Conservation (phyloP, 1,140 invertebrate species). For the Sminthurinus signatus region DNA sequence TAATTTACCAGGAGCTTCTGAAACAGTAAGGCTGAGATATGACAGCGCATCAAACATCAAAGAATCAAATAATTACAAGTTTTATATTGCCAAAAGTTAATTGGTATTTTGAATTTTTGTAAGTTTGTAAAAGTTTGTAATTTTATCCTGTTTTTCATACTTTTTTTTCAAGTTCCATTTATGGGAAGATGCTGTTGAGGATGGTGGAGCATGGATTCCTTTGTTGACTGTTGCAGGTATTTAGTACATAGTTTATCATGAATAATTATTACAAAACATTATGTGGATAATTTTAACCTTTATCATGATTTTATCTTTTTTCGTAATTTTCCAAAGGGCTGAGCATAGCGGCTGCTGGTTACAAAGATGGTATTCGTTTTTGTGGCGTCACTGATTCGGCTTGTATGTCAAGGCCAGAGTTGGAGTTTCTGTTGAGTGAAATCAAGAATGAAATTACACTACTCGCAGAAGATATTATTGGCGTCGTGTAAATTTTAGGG, state of each 20-base stretch:
- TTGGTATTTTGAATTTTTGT: too few relatives aligned
- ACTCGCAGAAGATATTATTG: neutral
- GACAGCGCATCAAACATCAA: too few relatives aligned
- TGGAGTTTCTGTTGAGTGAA: slow-evolving; percentile 25
- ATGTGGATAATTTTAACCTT: too few relatives aligned
- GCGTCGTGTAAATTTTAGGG: too few relatives aligned
- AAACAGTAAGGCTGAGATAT: too few relatives aligned
- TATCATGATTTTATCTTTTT: slow-evolving; percentile 9
- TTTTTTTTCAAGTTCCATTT: too few relatives aligned
- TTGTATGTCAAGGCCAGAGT: slow-evolving; percentile 28
- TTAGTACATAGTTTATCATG: too few relatives aligned
- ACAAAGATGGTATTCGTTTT: slow-evolving; percentile 28
- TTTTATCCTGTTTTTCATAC: too few relatives aligned
- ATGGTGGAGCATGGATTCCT: slow-evolving; percentile 21
- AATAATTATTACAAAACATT: too few relatives aligned
- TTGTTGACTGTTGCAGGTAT: slow-evolving; percentile 18
- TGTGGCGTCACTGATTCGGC: slow-evolving; percentile 34
- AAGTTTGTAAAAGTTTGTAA: too few relatives aligned
- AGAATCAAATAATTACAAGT: too few relatives aligned
- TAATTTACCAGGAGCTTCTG: slow-evolving; percentile 20
- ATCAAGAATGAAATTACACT: slow-evolving; percentile 24
- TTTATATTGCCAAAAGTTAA: too few relatives aligned
- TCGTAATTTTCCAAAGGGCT: slow-evolving; percentile 32
- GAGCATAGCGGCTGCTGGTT: slow-evolving; percentile 28
- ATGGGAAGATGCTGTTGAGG: neutral